Percentiles rank a stretch among this genome's conserved stretches.
Evolutionary conservation across 2,888 invertebrate species (phyloP).

Genomic region (Ophion costatus): DNA sequence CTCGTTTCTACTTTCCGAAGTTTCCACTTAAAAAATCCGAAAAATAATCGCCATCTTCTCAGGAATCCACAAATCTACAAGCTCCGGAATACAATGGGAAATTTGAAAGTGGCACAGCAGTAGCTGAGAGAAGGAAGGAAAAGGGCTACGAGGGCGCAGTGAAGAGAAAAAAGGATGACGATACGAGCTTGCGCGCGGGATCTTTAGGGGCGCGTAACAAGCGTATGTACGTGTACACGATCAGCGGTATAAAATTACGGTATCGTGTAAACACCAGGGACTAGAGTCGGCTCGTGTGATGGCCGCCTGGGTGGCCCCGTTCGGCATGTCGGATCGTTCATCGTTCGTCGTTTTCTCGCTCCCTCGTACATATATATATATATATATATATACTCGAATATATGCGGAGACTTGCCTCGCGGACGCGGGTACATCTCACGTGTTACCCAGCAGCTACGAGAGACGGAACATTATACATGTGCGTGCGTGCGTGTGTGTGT

Average conservation of each 20-base stretch:
- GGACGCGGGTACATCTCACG: conserved; percentile 71
- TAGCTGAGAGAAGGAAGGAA: conserved; percentile 20
- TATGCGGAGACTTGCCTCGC: conserved; percentile 32
- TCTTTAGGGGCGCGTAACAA: conserved; percentile 67
- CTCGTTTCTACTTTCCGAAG: background rate
- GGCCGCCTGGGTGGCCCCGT: conserved; percentile 80
- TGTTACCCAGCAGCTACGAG: conserved; percentile 76
- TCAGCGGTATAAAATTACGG: conserved; percentile 82
- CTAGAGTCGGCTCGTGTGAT: conserved; percentile 81
- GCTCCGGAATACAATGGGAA: too few species aligned
- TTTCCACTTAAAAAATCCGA: background rate
- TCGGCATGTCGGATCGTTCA: conserved; percentile 47
- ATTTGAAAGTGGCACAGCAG: background rate
- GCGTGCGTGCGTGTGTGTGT: too few species aligned
- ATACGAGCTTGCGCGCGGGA: conserved; percentile 17
- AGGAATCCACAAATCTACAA: too few species aligned
- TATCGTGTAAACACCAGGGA: conserved; percentile 80
- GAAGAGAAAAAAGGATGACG: conserved; percentile 14
- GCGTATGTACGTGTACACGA: conserved; percentile 69
- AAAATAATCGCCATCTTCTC: background rate
- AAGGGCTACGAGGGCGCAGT: conserved; percentile 19
- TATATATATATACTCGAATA: too few species aligned
- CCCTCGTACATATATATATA: conserved; percentile 25
- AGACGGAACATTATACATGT: conserved; percentile 17
- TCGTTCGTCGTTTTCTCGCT: conserved; percentile 53